Evolutionary conservation across 2,888 invertebrate species (phyloP).

Genomic region (Euphydryas editha): DNA sequence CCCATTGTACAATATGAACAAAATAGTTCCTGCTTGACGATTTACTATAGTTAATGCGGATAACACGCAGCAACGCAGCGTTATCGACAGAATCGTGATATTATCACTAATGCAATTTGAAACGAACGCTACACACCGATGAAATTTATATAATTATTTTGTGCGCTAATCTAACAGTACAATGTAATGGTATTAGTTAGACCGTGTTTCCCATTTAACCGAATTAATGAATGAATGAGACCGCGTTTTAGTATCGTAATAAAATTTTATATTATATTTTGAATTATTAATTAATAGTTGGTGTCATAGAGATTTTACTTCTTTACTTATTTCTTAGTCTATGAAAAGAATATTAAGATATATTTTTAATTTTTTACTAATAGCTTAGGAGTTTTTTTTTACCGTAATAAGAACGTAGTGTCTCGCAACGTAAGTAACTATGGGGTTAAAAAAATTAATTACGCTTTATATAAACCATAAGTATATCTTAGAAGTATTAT

Average conservation of each 20-base stretch:
- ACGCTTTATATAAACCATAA: too few relatives aligned
- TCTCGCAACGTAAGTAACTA: too few relatives aligned
- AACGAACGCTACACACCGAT: background rate
- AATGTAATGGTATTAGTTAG: background rate
- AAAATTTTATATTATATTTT: background rate
- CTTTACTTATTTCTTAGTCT: background rate
- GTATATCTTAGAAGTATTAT: too few relatives aligned
- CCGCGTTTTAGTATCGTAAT: background rate
- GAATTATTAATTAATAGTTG: background rate
- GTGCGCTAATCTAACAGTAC: background rate
- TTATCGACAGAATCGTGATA: constrained; percentile 3
- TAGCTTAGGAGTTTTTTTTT: too few relatives aligned
- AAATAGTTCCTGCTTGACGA: background rate
- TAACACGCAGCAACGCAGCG: background rate
- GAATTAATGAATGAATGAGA: background rate
- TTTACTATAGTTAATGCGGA: constrained; percentile 1
- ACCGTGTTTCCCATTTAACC: background rate
- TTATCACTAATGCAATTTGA: constrained; percentile 7
- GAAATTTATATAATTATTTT: background rate
- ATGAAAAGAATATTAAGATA: too few relatives aligned
- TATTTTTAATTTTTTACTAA: too few relatives aligned
- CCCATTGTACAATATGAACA: too few relatives aligned
- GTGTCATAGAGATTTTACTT: background rate
- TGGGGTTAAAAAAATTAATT: too few relatives aligned
- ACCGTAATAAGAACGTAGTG: too few relatives aligned